A percentile compares a stretch with the other conserved stretches of the same genome.
phyloP scores from a whole-genome alignment of 2,888 invertebrate species.

The Molanna angustata region DNA sequence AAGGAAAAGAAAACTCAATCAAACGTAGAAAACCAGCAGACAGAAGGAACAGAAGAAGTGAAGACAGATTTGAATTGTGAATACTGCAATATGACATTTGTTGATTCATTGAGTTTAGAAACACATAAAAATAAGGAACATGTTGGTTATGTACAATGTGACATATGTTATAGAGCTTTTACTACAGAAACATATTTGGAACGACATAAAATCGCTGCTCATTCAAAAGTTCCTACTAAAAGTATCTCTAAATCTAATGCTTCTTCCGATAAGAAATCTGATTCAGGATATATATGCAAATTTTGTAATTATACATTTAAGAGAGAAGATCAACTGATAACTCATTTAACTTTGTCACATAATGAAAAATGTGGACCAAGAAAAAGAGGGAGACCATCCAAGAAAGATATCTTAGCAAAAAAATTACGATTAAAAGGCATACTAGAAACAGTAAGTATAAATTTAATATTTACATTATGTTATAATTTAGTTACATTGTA shows the following conservation, averaged over 20 bases:
- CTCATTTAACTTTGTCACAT: slow-evolving; percentile 27
- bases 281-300: slow-evolving; percentile 15
- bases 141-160: slow-evolving; percentile 25
- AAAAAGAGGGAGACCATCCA: slow-evolving; percentile 45
- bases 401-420: slow-evolving; percentile 27
- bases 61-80: slow-evolving; percentile 22
- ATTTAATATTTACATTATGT: too few relatives aligned
- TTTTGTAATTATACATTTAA: slow-evolving; percentile 25
- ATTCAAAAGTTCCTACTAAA: slow-evolving; percentile 13
- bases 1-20: slow-evolving; percentile 15
- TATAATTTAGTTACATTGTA: too few relatives aligned
- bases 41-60: slow-evolving; percentile 8
- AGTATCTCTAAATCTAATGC: slow-evolving; percentile 1
- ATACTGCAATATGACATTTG: slow-evolving; percentile 23
- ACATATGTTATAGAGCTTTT: slow-evolving; percentile 25
- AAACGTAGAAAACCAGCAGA: background rate
- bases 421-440: slow-evolving; percentile 26
- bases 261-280: slow-evolving; percentile 4
- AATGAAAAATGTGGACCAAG: slow-evolving; percentile 41
- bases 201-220: slow-evolving; percentile 25
- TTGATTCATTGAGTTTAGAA: slow-evolving; percentile 14
- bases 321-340: slow-evolving; percentile 26
- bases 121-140: slow-evolving; percentile 26
- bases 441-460: slow-evolving; percentile 28
- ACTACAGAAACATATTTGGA: slow-evolving; percentile 23